Percentiles rank a stretch among this genome's conserved stretches.
Conservation (phyloP, 2,113 vertebrate species). For the Heteronetta atricapilla region DNA sequence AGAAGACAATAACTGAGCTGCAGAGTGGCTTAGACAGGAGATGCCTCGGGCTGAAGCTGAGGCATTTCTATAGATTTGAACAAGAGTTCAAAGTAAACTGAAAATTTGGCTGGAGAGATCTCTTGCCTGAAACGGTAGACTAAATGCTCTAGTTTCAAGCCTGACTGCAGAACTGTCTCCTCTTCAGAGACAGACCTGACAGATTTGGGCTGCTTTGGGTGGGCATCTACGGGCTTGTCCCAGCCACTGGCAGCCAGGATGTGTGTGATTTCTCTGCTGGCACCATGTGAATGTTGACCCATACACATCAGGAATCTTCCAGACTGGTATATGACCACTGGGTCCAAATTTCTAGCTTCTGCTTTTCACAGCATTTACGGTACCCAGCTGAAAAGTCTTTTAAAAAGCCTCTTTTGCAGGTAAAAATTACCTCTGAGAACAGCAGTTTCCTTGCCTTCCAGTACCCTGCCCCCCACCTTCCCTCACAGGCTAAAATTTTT, state of each 20-base stretch:
- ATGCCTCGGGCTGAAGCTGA: not conserved
- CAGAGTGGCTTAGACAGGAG: not conserved
- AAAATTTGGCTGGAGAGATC: not conserved
- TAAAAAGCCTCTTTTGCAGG: not conserved
- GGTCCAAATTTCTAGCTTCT: not conserved
- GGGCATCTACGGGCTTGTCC: not conserved
- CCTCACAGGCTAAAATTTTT: not conserved
- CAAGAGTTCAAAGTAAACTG: not conserved
- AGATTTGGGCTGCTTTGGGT: not conserved
- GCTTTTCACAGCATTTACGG: not conserved
- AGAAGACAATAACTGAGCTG: not conserved
- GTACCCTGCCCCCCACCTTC: not conserved
- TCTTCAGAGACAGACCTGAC: not conserved
- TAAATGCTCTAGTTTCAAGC: rapidly evolving
- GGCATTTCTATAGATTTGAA: not conserved
- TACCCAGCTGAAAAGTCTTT: not conserved
- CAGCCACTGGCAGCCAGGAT: not conserved
- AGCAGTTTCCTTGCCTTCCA: not conserved
- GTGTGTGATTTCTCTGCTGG: not conserved
- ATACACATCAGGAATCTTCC: not conserved
- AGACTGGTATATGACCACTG: not conserved
- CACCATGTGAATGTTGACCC: rapidly evolving
- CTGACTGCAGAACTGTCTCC: not conserved
- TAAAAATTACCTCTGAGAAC: not conserved
- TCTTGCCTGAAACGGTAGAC: not conserved